Evolutionary conservation across 2,797 vertebrate species (phyloP), one percentile per base, ranked within the genome.

Genomic region (Peromyscus nudipes): DNA sequence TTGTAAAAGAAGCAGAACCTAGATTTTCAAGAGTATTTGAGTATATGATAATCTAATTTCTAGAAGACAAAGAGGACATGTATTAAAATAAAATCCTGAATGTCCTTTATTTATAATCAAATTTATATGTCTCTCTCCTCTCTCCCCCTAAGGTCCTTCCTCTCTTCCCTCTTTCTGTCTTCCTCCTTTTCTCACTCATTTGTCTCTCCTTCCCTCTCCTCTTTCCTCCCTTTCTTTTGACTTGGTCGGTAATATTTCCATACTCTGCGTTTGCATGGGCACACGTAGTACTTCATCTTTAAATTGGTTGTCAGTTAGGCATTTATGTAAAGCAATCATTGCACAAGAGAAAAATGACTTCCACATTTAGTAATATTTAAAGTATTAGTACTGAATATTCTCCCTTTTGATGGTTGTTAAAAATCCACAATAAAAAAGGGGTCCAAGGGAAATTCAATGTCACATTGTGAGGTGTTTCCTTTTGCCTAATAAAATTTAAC

Each of bases 1-100:
- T 83, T 95, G 81, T 89, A 19, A 92, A 96, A 82, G 73, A 82
- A 37, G 43, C 89, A 83, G 9, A 91, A 49, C 31, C 77, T 96
- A 67, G 52, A 96, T 87, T 89, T 92, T 82, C 77, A 67, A 94
- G 65, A 86, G 88, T 84, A 73, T 21, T 34, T 88, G 46, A 91
- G 29, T 75, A 89, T 57, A 40, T 85, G 77, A 73, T 86, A 90
- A 64, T 91, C 73, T 90, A 67, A 91, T 89, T 76, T 95, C 73
- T 91, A 64, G 57, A 89, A 43, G 17, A 89, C 43, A 87, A 25
- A 95, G 81, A 91, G 2, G 4, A 84, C 10, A 84, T 52, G 31
- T 43, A 52, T 10, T 71, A n/a, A 92, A 69, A 80, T 62, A 46
- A 55, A 83, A 94, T 86, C 1, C 11, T 60, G 37, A 77, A 60